Evolutionary conservation across 1,140 invertebrate genomes (phyloP).

Genomic region (Drosophila ogumai): DNA sequence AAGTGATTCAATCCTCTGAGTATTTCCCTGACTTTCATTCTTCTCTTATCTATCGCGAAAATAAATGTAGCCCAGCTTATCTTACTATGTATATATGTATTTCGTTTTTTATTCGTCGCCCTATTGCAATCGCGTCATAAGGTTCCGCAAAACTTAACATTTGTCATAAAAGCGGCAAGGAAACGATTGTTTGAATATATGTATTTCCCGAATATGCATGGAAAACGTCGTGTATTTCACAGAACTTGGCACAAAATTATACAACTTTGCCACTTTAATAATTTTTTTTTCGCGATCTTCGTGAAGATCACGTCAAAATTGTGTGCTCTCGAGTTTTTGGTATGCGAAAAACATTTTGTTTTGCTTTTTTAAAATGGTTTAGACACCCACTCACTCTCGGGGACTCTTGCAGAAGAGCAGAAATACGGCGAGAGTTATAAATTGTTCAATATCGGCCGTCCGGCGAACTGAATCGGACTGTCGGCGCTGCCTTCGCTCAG

Average conservation of each 20-base stretch:
- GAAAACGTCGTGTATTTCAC: slow-evolving; percentile 39
- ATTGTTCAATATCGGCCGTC: slow-evolving; percentile 63
- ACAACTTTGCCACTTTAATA: slow-evolving; percentile 48
- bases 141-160: slow-evolving; percentile 50
- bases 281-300: slow-evolving; percentile 49
- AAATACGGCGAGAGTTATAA: slow-evolving; percentile 40
- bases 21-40: slow-evolving; percentile 22
- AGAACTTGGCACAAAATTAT: slow-evolving; percentile 54
- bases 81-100: slow-evolving; percentile 51
- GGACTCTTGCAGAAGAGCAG: slow-evolving; percentile 24
- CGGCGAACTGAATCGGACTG: slow-evolving; percentile 64
- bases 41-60: slow-evolving; percentile 57
- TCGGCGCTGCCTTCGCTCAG: slow-evolving; percentile 17
- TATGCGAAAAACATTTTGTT: slow-evolving; percentile 45
- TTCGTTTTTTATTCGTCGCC: slow-evolving; percentile 28
- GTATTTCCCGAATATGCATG: slow-evolving; percentile 22
- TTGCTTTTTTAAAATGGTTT: slow-evolving; percentile 43
- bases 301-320: slow-evolving; percentile 63
- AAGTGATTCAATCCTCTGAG: slow-evolving; percentile 40
- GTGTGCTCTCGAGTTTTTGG: slow-evolving; percentile 64
- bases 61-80: slow-evolving; percentile 53
- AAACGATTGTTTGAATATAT: slow-evolving; percentile 37
- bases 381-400: slow-evolving; percentile 47
- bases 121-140: slow-evolving; percentile 57
- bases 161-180: slow-evolving; percentile 52